phyloP scores from a whole-genome alignment of 2,797 vertebrate genomes.

The Chlorospingus flavigularis region DNA sequence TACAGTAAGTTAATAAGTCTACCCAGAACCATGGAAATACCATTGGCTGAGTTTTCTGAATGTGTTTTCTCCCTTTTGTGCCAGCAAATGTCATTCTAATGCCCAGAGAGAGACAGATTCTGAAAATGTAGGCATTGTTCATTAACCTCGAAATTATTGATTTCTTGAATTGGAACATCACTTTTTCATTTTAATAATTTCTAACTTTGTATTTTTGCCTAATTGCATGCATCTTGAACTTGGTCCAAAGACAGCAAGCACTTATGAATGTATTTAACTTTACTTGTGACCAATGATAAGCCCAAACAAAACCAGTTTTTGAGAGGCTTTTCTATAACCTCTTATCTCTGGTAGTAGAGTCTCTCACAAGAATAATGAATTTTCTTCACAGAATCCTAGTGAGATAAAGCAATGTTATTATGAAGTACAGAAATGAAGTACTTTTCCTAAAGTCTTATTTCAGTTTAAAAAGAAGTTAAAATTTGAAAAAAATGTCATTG shows the following conservation, averaged over 20 bases:
- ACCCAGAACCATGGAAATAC: not conserved
- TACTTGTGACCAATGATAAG: not conserved
- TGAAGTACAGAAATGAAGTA: not conserved
- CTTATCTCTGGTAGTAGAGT: constrained; percentile 21
- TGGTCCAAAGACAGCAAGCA: not conserved
- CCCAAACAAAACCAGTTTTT: not conserved
- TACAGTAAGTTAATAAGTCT: not conserved
- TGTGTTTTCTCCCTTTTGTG: not conserved
- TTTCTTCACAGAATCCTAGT: constrained; percentile 32
- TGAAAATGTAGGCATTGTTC: not conserved
- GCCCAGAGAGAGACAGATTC: not conserved
- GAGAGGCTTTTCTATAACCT: not conserved
- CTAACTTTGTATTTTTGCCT: not conserved
- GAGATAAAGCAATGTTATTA: constrained; percentile 51
- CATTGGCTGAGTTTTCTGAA: not conserved
- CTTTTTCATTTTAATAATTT: not conserved
- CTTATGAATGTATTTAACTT: constrained; percentile 1
- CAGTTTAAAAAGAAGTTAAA: not conserved
- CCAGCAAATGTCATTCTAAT: not conserved
- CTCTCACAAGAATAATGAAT: constrained; percentile 53
- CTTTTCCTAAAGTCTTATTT: not conserved
- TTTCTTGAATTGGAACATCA: not conserved
- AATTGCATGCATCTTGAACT: not conserved
- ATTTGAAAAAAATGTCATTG: not conserved
- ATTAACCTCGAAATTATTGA: not conserved